phyloP scores from a whole-genome alignment of 2,113 vertebrate genomes.

The Eublepharis macularius region DNA sequence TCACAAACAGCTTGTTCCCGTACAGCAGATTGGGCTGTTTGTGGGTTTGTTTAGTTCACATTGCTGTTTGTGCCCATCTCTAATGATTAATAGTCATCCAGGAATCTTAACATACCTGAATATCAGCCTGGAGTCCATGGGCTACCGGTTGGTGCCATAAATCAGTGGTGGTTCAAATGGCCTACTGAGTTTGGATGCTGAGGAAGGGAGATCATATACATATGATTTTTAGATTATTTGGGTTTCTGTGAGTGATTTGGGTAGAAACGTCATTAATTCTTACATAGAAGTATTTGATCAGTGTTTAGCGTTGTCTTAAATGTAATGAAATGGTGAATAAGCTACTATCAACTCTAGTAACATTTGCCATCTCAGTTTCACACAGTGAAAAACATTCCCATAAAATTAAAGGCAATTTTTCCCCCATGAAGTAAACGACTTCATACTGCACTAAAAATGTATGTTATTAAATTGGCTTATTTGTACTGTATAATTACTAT shows the following conservation, averaged over 20 bases:
- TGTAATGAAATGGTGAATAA: neutral
- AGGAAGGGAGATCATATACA: too few relatives aligned
- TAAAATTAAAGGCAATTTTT: neutral
- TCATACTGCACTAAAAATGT: slow-evolving; percentile 9
- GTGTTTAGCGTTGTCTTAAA: neutral
- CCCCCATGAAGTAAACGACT: neutral
- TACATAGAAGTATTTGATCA: neutral
- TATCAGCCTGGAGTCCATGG: too few relatives aligned
- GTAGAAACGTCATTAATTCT: neutral
- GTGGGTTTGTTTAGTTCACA: too few relatives aligned
- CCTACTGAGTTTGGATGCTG: too few relatives aligned
- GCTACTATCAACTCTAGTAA: neutral
- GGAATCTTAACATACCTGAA: too few relatives aligned
- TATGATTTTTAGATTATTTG: neutral
- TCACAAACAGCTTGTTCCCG: too few relatives aligned
- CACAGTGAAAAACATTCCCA: neutral
- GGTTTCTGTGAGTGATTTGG: neutral
- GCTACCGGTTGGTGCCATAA: too few relatives aligned
- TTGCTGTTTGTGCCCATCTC: too few relatives aligned
- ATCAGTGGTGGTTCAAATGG: too few relatives aligned
- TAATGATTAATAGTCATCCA: too few relatives aligned
- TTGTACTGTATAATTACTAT: slow-evolving; percentile 52
- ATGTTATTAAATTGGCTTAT: slow-evolving; percentile 17
- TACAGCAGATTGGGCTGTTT: too few relatives aligned
- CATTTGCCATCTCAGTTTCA: neutral